Base-by-base conservation (phyloP, 2,113 vertebrate genomes). In the Beaufortia kweichowensis region DNA sequence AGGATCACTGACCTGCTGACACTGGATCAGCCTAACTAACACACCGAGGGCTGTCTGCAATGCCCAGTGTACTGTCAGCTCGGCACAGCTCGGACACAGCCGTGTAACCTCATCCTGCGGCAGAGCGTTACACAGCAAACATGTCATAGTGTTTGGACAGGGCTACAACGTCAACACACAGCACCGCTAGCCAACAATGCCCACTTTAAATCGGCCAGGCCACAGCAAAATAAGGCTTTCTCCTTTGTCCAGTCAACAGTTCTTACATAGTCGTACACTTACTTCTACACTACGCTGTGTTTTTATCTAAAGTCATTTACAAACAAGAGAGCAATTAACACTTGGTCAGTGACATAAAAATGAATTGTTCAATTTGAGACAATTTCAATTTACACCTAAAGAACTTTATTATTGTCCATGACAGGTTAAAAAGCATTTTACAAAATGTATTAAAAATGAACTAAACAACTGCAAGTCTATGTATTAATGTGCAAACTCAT, bases 11-110 rank as follows among this genome's bases (percentile, higher is more conserved):
- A 81, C 79, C 79, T 56, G 26, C 75, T 68, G 74, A 65, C 74
- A 43, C 66, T 55, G 35, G 67, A 76, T 79, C 79, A 78, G 72
- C 72, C 65, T 81, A 78, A 79, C 76, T 81, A 84, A 75, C 67
- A 78, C 71, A 81, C 77, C 75, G 61, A 41, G 64, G 41, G 53
- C 65, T 71, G 65, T 70, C 76, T 75, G 35, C 64, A 31, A 15
- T 80, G 62, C 67, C 61, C 55, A 62, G 64, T 59, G 76, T 68
- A 75, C 71, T 72, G 77, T 79, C 72, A 82, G 66, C 41, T 46
- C 50, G 66, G 81, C n/a, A 82, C 81, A 76, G 24, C 28, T 76
- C 69, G 76, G 50, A 64, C 73, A 23, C 61, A 79, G 59, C 74
- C 75, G 60, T 65, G 56, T 77, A 77, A 68, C 41, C 35, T 39